Conservation (phyloP, 2,888 invertebrate genomes). For the Drosophila mulleri region DNA sequence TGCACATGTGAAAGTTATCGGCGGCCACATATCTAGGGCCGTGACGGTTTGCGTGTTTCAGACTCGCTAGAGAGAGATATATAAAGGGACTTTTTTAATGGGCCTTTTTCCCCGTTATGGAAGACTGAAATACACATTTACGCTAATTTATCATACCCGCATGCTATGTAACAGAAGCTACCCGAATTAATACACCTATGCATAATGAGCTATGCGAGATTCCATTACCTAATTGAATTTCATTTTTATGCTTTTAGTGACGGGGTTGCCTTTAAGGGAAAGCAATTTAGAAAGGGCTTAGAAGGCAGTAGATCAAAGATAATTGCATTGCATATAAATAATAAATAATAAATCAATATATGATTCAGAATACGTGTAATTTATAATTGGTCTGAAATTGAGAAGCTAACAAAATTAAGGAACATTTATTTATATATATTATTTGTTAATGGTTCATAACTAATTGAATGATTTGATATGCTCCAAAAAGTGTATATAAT, state of each 20-base stretch:
- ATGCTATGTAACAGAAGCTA: constrained; percentile 3
- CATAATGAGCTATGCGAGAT: neutral
- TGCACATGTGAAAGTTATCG: constrained; percentile 50
- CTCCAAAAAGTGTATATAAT: too few species aligned
- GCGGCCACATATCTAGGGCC: constrained; percentile 18
- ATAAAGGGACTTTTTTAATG: constrained; percentile 46
- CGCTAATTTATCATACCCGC: constrained; percentile 21
- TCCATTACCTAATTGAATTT: constrained; percentile 47
- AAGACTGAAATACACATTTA: constrained; percentile 35
- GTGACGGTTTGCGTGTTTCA: constrained; percentile 29
- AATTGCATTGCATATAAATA: neutral
- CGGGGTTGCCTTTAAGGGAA: neutral
- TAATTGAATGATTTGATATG: too few species aligned
- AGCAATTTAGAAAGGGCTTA: neutral
- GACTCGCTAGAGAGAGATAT: constrained; percentile 8
- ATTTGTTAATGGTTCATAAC: too few species aligned
- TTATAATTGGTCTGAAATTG: neutral
- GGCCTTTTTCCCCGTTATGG: constrained; percentile 13
- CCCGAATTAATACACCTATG: constrained; percentile 6
- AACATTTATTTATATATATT: too few species aligned
- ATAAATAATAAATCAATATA: neutral
- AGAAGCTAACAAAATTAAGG: neutral
- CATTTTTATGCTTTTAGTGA: constrained; percentile 1
- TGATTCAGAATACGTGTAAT: too few species aligned
- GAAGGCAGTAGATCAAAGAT: too few species aligned